phyloP scores from a whole-genome alignment of 2,113 vertebrate genomes.

The Ameiurus melas region DNA sequence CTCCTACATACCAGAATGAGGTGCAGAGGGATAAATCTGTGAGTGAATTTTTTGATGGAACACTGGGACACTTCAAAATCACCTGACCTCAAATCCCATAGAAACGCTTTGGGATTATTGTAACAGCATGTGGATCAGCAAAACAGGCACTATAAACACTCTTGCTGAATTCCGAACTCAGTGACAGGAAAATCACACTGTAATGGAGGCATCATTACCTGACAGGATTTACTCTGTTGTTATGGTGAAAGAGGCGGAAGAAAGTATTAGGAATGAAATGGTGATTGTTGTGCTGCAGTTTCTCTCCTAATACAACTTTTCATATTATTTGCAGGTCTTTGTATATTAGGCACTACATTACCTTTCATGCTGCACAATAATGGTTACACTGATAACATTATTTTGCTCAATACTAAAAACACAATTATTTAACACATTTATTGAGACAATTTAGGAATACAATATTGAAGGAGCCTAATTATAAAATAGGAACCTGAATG shows the following conservation, averaged over 20 bases:
- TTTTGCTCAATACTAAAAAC: not conserved
- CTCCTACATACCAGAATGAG: not conserved
- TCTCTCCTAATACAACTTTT: not conserved
- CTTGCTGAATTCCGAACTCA: not conserved
- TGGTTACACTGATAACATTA: not conserved
- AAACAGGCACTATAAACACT: not conserved
- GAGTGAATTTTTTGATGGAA: not conserved
- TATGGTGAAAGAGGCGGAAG: not conserved
- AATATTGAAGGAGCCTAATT: not conserved
- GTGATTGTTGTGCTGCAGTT: not conserved
- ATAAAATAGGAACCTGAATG: no score
- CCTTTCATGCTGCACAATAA: not conserved
- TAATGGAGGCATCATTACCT: not conserved
- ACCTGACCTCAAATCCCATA: not conserved
- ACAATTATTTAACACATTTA: not conserved
- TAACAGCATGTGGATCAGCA: not conserved
- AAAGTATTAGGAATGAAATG: not conserved
- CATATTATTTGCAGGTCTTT: not conserved
- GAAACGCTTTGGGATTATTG: not conserved
- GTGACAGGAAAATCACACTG: not conserved
- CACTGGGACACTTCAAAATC: not conserved
- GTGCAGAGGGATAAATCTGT: not conserved
- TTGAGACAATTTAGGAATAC: not conserved
- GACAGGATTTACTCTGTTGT: not conserved
- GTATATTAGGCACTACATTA: not conserved